Conservation (phyloP, 2,888 invertebrate genomes). For the Andrena marginata region DNA sequence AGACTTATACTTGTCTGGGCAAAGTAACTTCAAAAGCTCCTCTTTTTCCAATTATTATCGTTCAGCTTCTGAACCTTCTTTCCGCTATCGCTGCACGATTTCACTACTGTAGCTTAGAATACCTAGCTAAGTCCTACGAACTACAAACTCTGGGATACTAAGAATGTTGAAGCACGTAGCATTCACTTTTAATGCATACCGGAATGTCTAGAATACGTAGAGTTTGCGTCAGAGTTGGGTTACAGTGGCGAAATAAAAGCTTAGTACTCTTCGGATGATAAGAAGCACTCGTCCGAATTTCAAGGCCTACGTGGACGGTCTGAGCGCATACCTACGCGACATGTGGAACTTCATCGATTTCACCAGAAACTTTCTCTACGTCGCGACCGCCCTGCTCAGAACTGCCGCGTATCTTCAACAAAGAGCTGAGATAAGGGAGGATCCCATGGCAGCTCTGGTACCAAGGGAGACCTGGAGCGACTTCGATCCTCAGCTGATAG, state of each 20-base stretch:
- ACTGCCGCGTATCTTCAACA: conserved; percentile 92
- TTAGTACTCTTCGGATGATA: neutral
- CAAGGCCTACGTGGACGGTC: conserved; percentile 93
- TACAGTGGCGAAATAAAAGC: neutral
- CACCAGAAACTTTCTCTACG: conserved; percentile 94
- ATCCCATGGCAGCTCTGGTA: conserved; percentile 90
- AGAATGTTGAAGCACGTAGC: neutral
- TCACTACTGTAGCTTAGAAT: neutral
- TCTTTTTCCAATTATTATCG: too few relatives aligned
- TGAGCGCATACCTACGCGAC: conserved; percentile 94
- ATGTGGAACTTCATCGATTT: conserved; percentile 99
- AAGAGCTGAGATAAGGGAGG: conserved; percentile 88
- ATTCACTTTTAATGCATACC: too few relatives aligned
- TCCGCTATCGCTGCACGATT: neutral
- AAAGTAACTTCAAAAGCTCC: neutral
- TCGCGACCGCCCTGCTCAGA: conserved; percentile 89
- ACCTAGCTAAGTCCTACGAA: neutral
- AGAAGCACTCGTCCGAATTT: conserved; percentile 22
- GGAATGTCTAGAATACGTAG: too few relatives aligned
- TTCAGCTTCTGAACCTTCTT: neutral
- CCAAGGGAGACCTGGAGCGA: conserved; percentile 95
- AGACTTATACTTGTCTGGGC: neutral
- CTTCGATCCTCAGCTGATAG: conserved; percentile 96
- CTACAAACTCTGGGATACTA: neutral
- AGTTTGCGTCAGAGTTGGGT: too few relatives aligned